phyloP scores from a whole-genome alignment of 2,888 invertebrate genomes.

The Amorpha juglandis region DNA sequence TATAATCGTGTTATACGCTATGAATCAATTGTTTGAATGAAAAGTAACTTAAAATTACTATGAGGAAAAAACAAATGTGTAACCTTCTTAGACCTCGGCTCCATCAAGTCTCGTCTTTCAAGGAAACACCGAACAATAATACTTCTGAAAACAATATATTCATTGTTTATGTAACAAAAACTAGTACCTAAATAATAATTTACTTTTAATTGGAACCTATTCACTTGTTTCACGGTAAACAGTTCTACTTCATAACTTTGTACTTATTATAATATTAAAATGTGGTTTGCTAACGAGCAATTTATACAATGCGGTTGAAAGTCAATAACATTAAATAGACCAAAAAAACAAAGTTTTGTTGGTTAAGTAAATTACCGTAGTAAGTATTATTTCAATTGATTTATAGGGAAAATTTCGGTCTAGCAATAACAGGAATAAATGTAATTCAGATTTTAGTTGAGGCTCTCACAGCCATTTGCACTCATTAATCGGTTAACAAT shows the following conservation, averaged over 20 bases:
- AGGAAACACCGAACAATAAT: not conserved
- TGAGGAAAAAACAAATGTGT: constrained; percentile 6
- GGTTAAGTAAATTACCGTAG: too few species aligned
- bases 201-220: not conserved
- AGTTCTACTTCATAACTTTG: not conserved
- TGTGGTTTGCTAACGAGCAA: not conserved
- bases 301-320: not conserved
- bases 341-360: not conserved
- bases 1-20: not conserved
- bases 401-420: too few species aligned
- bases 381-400: too few species aligned
- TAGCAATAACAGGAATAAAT: too few species aligned
- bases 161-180: not conserved
- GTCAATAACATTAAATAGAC: not conserved
- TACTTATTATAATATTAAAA: not conserved
- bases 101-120: constrained; percentile 5
- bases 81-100: not conserved
- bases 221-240: not conserved
- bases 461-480: too few species aligned
- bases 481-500: too few species aligned
- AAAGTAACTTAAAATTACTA: not conserved
- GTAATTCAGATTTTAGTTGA: too few species aligned
- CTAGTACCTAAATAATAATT: not conserved
- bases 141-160: not conserved
- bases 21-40: not conserved